Base-by-base conservation (phyloP, 2,797 vertebrate species). In the Anguilla megastoma region DNA sequence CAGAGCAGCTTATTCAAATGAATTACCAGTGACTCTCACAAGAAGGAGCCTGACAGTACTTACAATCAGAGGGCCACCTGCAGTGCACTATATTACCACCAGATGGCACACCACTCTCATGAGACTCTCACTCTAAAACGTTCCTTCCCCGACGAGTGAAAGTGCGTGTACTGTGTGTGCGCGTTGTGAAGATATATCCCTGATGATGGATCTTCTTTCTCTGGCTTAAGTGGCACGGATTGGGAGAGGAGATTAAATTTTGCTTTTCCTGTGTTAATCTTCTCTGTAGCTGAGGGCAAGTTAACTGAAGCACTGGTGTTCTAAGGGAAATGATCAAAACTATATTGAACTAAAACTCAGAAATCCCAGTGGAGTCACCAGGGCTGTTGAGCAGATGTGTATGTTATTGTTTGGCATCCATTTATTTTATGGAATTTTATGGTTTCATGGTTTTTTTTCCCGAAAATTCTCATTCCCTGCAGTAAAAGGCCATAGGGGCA, bases 31-130 rank as follows among this genome's bases (percentile, higher is more conserved):
- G 63, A 66, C 63, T 66, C n/a, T n/a, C n/a, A 74, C 30, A 74
- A 79, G 74, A 36, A 1, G 3, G 1, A 79, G 18, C 12, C 74
- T 36, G 16, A 21, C 36, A 21, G 6, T 16, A 4, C 12, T 21
- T 82, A 45, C 18, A 21, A 82, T 21, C 41, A 50, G 6, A 0
- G 33, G 45, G 41, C 45, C 2, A 3, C 45, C 45, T 50, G 79
- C 79, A 82, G 79, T 82, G 18, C 79, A 2, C 18, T 9, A 8
- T 2, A 50, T 21, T 48, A 21, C 79, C 79, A 82, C 79, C 41
- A 82, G 79, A 50, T 82, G 45, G 79, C 79, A 82, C 41, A 82
- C 21, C 79, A 82, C 24, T 48, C 18, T 82, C 79, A 82, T 82
- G 45, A 82, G 5, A n/a, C 79, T 30, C 12, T 60, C 63, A 6